Evolutionary conservation across 2,113 vertebrate genomes (phyloP), one percentile per base, ranked within the genome.

Genomic region (Callopanchax toddi): DNA sequence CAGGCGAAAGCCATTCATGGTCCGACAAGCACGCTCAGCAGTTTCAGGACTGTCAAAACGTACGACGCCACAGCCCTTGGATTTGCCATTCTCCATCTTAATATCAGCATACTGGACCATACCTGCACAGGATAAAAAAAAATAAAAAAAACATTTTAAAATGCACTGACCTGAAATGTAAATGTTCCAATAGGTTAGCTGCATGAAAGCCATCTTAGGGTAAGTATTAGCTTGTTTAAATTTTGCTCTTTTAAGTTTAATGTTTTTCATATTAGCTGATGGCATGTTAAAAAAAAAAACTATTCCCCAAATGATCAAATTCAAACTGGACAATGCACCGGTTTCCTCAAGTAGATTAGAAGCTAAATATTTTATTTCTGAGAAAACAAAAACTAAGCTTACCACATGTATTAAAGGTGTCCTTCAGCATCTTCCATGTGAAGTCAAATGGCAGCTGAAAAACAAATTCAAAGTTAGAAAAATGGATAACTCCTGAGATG

Each of bases 401-500:
- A 99, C 97, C 97, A 43, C 95, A 99, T 51, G 97, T 92, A 26
- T 95, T 98, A 86, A 99, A 99, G 75, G 96, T 96, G 83, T 99
- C 97, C 87, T 99, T 99, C 77, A 99, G 91, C 94, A 96, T 97
- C 90, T 98, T 98, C 96, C 97, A 99, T 64, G 95, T 97, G 78
- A 98, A 98, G 81, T 99, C 97, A 92, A 98, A 99, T 45, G 97
- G 96, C 62, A 99, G 93, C 97, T 99, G 88, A 63, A 80, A 76
- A 71, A 67, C 6, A 84, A 57, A 66, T 65, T 6, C 0, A 5
- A 53, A 12, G 12, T 36, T n/a, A 8, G 29, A 53, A 53, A 34
- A 13, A 37, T 11, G 9, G 3, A 3, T 1, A 44, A 18, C 6
- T 6, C 12, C 1, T 40, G 3, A 45, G 48, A 60, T 6, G 0